A percentile compares a stretch with the other conserved stretches of the same genome.
These are phyloP conservation scores for Lasioglossum calceatum DNA, from an alignment of 2,888 invertebrate species.

Conservation along the genomic window DNA sequence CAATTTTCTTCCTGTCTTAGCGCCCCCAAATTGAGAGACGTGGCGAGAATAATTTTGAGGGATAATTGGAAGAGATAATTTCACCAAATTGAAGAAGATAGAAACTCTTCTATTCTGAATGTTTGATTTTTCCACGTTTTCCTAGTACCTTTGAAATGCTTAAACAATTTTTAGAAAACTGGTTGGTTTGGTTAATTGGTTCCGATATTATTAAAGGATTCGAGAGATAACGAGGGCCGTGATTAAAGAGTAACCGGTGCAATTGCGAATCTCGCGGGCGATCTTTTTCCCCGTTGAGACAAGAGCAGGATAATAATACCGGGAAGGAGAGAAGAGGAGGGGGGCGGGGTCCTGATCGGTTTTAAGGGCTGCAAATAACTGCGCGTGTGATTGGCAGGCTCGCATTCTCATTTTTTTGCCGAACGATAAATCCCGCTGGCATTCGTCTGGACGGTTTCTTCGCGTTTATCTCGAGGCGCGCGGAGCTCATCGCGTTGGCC, in stretches of 20 bases:
- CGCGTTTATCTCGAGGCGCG: slow-evolving; percentile 62
- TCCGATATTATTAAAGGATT: not conserved
- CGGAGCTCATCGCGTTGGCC: slow-evolving; percentile 64
- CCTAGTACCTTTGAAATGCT: too few relatives aligned
- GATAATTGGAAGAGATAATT: too few relatives aligned
- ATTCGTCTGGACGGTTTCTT: slow-evolving; percentile 43
- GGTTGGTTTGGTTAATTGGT: not conserved
- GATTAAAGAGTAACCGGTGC: not conserved
- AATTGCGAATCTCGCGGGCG: not conserved
- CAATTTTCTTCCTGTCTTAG: not conserved
- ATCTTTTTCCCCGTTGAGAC: not conserved
- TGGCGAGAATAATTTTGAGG: too few relatives aligned
- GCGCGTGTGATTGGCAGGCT: slow-evolving; percentile 50
- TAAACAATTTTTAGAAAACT: too few relatives aligned
- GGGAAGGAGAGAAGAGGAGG: not conserved
- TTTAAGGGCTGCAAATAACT: slow-evolving; percentile 39
- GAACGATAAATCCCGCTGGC: slow-evolving; percentile 57
- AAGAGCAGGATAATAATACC: not conserved
- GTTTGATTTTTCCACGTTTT: too few relatives aligned
- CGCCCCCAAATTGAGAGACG: too few relatives aligned
- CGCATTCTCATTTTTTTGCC: slow-evolving; percentile 39
- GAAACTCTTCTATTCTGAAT: too few relatives aligned
- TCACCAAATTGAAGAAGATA: too few relatives aligned
- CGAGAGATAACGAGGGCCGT: not conserved
- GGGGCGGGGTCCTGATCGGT: slow-evolving; percentile 2